Evolutionary conservation across 2,797 vertebrate genomes (phyloP), one percentile per base, ranked within the genome.

Genomic region (Danionella dracula): DNA sequence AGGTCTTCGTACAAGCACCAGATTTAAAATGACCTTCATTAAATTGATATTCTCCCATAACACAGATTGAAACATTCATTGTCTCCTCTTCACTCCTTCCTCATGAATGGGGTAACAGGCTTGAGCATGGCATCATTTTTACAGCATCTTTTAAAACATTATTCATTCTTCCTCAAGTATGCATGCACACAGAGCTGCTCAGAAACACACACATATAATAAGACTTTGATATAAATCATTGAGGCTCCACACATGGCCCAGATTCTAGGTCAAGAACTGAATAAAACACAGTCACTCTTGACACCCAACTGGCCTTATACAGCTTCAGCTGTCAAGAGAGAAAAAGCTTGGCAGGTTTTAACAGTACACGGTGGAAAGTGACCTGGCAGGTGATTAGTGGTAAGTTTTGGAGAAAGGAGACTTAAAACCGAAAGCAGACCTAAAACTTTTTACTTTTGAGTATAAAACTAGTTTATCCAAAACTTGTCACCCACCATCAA

Each of bases 1-100:
- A 66, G 59, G 59, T 60, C 37, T 62, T 46, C 55, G 27, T 54
- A 29, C 41, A 20, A 40, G 38, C 50, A 17, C 61, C 50, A 40
- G 48, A 64, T 70, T 71, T 64, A 35, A 66, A 74, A 76, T 73
- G 44, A 79, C 76, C 77, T 83, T 80, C 72, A 58, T 76, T 74
- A 77, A 70, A 40, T 70, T 65, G 66, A 76, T 79, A 76, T 77
- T 77, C 71, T 69, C 59, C 21, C 32, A 71, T 50, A 56, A 71
- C 15, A 15, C 44, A 72, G 67, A 70, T 59, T 74, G 53, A 73
- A 56, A 70, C 62, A 71, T 78, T 77, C 21, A 32, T 75, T 75
- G 63, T 32, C 53, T 70, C 63, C 27, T 21, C 44, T 46, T 50
- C n/a, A 65, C 73, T 73, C n/a, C 11, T 49, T 50, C 63, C n/a